These are phyloP conservation scores for Zaprionus nigranus DNA, from an alignment of 1,140 invertebrate species.

Conservation along the genomic window DNA sequence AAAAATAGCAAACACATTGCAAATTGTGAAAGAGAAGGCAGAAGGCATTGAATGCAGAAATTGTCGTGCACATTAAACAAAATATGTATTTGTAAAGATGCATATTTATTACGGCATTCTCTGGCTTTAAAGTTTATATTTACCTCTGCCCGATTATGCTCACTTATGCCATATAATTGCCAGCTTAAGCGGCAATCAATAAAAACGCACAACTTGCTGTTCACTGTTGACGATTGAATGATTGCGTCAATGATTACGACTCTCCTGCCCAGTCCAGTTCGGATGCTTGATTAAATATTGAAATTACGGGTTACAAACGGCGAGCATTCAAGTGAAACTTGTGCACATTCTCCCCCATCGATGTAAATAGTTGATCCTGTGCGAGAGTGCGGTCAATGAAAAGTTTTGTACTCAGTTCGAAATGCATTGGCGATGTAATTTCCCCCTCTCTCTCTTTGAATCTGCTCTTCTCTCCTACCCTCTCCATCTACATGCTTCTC, in stretches of 20 bases:
- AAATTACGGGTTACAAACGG: constrained; percentile 1
- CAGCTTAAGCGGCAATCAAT: constrained; percentile 15
- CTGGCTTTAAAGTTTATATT: neutral
- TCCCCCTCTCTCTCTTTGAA: too few relatives aligned
- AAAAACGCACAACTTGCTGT: constrained; percentile 5
- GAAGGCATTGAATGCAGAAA: neutral
- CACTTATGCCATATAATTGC: constrained; percentile 16
- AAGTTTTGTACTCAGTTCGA: constrained; percentile 20
- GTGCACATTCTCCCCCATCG: neutral
- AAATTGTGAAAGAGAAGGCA: neutral
- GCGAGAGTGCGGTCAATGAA: constrained; percentile 8
- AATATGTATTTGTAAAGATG: too few relatives aligned
- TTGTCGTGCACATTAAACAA: too few relatives aligned
- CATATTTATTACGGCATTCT: neutral
- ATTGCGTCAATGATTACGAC: constrained; percentile 8
- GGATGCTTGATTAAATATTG: constrained; percentile 26
- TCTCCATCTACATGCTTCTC: neutral
- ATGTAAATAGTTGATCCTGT: constrained; percentile 7
- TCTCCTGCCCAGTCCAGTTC: neutral
- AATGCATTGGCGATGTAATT: constrained; percentile 18
- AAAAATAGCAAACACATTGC: neutral
- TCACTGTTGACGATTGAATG: constrained; percentile 28
- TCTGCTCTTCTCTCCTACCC: too few relatives aligned
- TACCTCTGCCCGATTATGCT: neutral
- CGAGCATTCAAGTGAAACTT: constrained; percentile 9